phyloP scores from a whole-genome alignment of 2,113 vertebrate genomes.

The Spheniscus mendiculus region DNA sequence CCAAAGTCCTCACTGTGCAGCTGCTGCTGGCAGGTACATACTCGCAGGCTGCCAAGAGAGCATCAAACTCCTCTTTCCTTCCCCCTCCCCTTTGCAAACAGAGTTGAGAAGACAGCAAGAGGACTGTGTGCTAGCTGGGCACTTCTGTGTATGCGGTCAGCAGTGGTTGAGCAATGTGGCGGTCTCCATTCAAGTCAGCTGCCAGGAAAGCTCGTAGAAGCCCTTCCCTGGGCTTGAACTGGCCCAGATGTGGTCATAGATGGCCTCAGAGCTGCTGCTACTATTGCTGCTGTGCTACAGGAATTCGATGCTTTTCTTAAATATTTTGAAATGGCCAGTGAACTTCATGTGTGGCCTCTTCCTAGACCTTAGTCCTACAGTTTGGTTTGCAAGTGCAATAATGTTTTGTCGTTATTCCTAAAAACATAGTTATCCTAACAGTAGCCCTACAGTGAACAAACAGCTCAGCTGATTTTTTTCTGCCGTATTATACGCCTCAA shows the following conservation, averaged over 20 bases:
- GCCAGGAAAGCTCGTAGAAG: not conserved
- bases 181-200: not conserved
- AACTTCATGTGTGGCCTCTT: not conserved
- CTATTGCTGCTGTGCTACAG: not conserved
- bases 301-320: not conserved
- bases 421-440: not conserved
- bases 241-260: not conserved
- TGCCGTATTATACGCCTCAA: not conserved
- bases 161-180: not conserved
- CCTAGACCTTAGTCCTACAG: not conserved
- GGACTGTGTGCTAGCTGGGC: not conserved
- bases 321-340: not conserved
- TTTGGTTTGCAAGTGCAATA: not conserved
- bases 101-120: not conserved
- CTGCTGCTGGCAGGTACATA: conserved; percentile 8
- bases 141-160: not conserved
- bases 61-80: not conserved
- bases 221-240: not conserved
- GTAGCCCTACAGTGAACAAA: not conserved
- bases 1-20: not conserved
- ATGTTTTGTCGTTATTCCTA: not conserved
- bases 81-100: not conserved
- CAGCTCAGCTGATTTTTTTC: not conserved
- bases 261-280: not conserved
- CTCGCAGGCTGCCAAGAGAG: not conserved